Base-by-base conservation (phyloP, 2,888 invertebrate genomes). In the Enchytraeus crypticus region DNA sequence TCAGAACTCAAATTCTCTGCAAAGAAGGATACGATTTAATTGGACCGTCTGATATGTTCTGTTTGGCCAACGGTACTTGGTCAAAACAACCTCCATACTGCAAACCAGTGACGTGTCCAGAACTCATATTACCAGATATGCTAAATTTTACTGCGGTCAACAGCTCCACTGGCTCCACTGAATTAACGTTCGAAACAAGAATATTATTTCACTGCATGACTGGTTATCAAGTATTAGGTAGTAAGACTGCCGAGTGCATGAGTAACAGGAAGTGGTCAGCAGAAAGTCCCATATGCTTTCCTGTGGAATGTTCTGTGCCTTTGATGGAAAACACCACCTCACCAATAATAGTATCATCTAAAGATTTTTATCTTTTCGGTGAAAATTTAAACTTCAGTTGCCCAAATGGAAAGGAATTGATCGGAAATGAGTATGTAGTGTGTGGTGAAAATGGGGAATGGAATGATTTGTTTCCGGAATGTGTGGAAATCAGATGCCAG, bases 31-130 rank as follows among this genome's bases (percentile, higher is more conserved):
- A 73, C 61, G 64, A 71, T 45, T 61, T 78, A 38, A 60, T 63
- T 46, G 76, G 77, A 27, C 60, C 66, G 11, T 21, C 62, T 14
- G 57, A 58, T 53, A 58, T 73, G 34, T 66, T 47, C 18, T 79
- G 79, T 66, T 62, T 69, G n/a, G 69, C 66, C 4, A 68, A 70
- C 62, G 72, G 73, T 0, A 56, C 62, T n/a, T 79, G 78, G 78
- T 71, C 70, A 45, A 72, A 71, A 3, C 60, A 63, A 18, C 60
- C 70, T 18, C 73, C 77, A 3, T 60, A 59, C 5, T 77, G 78
- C 68, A 30, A 23, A 5, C 53, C 58, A 3, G 53, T 62, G 5
- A 51, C 55, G n/a, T 67, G 67, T 45, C 26, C 43, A 38, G 30
- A 26, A 34, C 58, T 51, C 18, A 27, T 30, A 2, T 5, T 26